A percentile compares a stretch with the other conserved stretches of the same genome.
phyloP scores from a whole-genome alignment of 2,797 vertebrate species.

The Cuniculus paca region DNA sequence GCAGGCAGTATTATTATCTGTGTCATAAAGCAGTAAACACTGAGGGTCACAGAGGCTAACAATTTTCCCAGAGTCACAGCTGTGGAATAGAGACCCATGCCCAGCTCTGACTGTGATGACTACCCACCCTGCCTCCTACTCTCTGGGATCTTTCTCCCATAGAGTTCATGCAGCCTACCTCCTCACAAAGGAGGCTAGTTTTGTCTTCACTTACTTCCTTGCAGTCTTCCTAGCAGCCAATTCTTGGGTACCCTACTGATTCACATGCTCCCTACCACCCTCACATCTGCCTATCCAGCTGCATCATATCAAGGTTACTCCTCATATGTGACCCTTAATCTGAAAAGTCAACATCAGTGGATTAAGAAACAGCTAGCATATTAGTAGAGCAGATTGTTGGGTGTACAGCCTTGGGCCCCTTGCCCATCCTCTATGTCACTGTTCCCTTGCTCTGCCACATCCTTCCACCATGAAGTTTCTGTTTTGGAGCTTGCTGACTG shows the following conservation, averaged over 20 bases:
- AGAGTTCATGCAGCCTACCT: background rate
- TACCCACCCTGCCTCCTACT: background rate
- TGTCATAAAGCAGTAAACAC: background rate
- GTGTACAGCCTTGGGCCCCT: background rate
- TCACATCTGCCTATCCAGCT: background rate
- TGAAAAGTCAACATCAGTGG: background rate
- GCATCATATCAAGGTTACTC: background rate
- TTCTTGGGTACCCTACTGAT: background rate
- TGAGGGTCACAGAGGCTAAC: background rate
- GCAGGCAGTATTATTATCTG: too few relatives aligned
- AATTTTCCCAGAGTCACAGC: background rate
- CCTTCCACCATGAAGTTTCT: background rate
- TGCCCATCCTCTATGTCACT: background rate
- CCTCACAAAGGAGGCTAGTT: background rate
- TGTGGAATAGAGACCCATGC: too few relatives aligned
- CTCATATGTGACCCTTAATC: fast-evolving
- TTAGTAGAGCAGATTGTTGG: background rate
- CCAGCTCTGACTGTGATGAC: too few relatives aligned
- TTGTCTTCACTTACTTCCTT: background rate
- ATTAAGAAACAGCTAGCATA: background rate
- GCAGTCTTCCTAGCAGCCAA: background rate
- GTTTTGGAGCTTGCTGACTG: background rate
- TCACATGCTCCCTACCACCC: fast-evolving
- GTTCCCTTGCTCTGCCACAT: background rate
- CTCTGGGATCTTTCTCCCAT: background rate